These are phyloP conservation scores for Callyntrura sp. DNA, from an alignment of 2,888 invertebrate genomes.

Conservation along the genomic window DNA sequence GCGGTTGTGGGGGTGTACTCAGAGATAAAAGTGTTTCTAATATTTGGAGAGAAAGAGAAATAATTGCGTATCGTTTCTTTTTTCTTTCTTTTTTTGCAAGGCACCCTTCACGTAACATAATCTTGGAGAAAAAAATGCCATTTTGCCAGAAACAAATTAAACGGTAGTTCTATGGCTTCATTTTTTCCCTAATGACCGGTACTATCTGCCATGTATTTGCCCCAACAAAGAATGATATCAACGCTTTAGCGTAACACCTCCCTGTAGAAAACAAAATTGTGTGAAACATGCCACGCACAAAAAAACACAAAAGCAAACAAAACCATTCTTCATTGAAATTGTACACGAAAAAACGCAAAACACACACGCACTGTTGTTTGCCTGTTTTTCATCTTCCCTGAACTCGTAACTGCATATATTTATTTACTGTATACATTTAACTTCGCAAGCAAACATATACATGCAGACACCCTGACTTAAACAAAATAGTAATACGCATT, in stretches of 20 bases:
- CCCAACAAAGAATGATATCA: no score
- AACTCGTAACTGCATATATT: neutral
- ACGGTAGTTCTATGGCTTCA: no score
- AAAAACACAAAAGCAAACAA: conserved; percentile 2
- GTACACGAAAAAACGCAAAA: conserved; percentile 18
- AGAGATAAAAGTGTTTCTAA: neutral
- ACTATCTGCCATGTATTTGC: no score
- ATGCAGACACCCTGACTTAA: neutral
- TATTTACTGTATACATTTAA: conserved; percentile 1
- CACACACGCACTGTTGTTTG: conserved; percentile 54
- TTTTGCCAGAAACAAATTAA: no score
- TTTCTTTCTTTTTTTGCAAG: no score
- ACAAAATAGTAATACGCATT: conserved; percentile 57
- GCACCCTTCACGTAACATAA: no score
- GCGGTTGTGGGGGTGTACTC: no score
- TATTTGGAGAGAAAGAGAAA: no score
- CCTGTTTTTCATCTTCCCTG: conserved; percentile 59
- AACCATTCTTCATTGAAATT: neutral
- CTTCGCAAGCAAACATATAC: neutral
- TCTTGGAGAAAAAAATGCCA: no score
- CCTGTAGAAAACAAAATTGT: neutral
- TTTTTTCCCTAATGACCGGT: no score
- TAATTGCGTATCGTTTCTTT: no score
- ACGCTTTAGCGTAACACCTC: conserved; percentile 3
- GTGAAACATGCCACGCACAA: conserved; percentile 17